Evolutionary conservation across 2,888 invertebrate genomes (phyloP).

Genomic region (Stramonita haemastoma): DNA sequence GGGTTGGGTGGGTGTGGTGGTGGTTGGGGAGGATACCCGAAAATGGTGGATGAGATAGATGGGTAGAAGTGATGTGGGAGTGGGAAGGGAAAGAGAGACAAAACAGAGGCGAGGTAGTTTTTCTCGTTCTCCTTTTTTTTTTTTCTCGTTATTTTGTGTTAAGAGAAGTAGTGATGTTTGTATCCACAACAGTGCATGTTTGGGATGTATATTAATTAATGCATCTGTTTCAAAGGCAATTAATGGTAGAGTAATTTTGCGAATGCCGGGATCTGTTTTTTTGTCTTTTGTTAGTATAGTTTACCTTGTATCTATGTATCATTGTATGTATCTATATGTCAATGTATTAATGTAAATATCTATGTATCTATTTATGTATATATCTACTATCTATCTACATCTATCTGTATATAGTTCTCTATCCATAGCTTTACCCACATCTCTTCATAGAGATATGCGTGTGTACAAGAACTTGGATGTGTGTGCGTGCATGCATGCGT

Average conservation of each 20-base stretch:
- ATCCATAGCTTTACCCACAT: too few relatives aligned
- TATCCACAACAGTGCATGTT: not conserved
- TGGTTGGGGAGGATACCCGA: too few relatives aligned
- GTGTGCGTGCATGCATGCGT: slow-evolving; percentile 8
- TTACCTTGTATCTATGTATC: not conserved
- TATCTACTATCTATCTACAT: not conserved
- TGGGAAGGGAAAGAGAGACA: too few relatives aligned
- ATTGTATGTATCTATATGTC: not conserved
- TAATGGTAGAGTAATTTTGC: slow-evolving; percentile 32
- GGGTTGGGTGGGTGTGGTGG: too few relatives aligned
- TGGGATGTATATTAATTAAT: not conserved
- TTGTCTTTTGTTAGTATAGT: too few relatives aligned
- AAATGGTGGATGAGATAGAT: too few relatives aligned
- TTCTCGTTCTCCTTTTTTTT: too few relatives aligned
- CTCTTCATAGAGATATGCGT: not conserved
- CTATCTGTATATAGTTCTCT: not conserved
- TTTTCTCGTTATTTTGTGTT: not conserved
- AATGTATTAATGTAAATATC: not conserved
- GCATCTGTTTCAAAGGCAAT: not conserved
- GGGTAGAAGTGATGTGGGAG: too few relatives aligned
- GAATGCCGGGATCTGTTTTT: not conserved
- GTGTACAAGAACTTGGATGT: not conserved
- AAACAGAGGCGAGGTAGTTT: too few relatives aligned
- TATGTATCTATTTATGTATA: slow-evolving; percentile 2
- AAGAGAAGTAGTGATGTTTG: not conserved